Conservation (phyloP, 2,888 invertebrate genomes). For the Drosophila nigricruria region DNA sequence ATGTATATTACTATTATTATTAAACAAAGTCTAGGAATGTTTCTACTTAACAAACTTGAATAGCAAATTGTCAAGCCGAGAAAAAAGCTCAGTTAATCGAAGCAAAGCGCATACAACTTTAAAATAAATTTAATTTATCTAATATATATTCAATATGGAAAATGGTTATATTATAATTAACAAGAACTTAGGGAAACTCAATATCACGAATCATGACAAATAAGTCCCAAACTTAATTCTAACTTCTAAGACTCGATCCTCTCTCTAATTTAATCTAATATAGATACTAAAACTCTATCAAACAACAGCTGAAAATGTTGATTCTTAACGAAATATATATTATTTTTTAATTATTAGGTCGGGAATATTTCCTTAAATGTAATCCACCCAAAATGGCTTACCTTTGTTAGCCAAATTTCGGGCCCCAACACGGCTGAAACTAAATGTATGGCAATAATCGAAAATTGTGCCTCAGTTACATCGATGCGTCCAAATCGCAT, state of each 20-base stretch:
- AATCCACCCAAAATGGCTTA: conserved; percentile 80
- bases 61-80: conserved; percentile 15
- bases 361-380: background rate
- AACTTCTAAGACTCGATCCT: background rate
- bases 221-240: background rate
- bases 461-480: conserved; percentile 99
- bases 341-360: background rate
- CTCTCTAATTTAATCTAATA: conserved; percentile 4
- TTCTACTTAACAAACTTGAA: conserved; percentile 24
- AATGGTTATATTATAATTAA: conserved; percentile 17
- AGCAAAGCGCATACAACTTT: conserved; percentile 35
- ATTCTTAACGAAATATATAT: conserved; percentile 19
- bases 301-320: conserved; percentile 37
- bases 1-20: background rate
- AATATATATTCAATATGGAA: background rate
- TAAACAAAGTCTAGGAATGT: background rate
- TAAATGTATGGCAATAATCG: conserved; percentile 95
- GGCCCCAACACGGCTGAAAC: conserved; percentile 95
- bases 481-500: conserved; percentile 96
- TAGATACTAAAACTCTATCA: conserved; percentile 34
- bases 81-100: conserved; percentile 38
- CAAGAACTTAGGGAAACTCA: conserved; percentile 1
- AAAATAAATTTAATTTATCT: conserved; percentile 10
- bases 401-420: conserved; percentile 93
- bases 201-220: background rate